Percentiles rank a stretch among this genome's conserved stretches.
Evolutionary conservation across 1,140 invertebrate species (phyloP).

Genomic region (Muscidifurax raptorellus): DNA sequence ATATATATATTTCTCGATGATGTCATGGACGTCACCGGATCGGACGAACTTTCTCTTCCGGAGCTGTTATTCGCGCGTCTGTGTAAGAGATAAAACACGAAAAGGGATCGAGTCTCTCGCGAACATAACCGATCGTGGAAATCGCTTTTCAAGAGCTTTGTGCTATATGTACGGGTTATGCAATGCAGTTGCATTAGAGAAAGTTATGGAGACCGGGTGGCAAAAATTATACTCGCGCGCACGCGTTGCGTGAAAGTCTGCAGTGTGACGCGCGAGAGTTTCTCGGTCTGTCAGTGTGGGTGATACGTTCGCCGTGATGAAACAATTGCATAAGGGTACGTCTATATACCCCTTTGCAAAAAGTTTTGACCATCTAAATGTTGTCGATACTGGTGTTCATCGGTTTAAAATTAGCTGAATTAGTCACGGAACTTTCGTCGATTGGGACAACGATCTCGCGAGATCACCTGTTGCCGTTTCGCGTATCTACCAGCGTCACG

Average conservation of each 20-base stretch:
- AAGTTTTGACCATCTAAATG: no score
- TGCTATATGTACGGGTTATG: not conserved
- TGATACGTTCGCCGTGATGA: not conserved
- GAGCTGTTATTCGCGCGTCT: not conserved
- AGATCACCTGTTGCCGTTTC: not conserved
- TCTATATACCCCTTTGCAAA: no score
- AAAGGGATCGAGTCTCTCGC: not conserved
- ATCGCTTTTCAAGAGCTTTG: not conserved
- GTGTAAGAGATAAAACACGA: not conserved
- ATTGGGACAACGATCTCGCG: not conserved
- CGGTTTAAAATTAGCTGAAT: not conserved
- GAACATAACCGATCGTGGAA: not conserved
- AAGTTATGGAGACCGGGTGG: not conserved
- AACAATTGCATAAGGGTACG: not conserved
- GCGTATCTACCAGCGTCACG: not conserved
- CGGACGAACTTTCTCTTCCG: slow-evolving; percentile 34
- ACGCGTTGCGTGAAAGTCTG: not conserved
- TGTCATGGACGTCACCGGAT: slow-evolving; percentile 15
- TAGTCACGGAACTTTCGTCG: not conserved
- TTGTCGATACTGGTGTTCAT: no score
- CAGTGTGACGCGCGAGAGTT: not conserved
- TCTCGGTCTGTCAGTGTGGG: not conserved
- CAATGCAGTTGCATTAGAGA: not conserved
- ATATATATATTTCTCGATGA: not conserved
- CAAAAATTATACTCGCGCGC: not conserved